phyloP scores from a whole-genome alignment of 2,797 vertebrate genomes.

The Spinibarbus caldwelli region DNA sequence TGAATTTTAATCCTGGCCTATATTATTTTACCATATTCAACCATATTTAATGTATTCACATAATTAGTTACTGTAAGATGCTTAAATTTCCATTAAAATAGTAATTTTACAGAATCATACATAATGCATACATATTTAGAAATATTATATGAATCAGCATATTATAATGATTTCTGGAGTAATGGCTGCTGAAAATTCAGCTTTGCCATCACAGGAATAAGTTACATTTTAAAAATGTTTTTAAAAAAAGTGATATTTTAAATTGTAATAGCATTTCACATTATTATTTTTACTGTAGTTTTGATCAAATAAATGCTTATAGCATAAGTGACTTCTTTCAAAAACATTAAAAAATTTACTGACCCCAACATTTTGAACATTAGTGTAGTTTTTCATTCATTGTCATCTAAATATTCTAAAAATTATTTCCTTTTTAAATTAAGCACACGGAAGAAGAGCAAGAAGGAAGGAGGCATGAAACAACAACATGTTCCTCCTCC shows the following conservation, averaged over 20 bases:
- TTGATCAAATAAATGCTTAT: conserved; percentile 1
- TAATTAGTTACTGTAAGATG: neutral
- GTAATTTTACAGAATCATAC: neutral
- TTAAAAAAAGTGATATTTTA: neutral
- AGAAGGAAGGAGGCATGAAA: neutral
- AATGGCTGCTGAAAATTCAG: neutral
- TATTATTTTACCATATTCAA: neutral
- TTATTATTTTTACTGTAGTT: no score
- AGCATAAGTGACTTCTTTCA: neutral
- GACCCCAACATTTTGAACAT: neutral
- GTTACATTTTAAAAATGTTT: neutral
- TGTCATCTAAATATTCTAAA: neutral
- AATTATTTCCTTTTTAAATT: neutral
- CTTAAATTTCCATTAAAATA: neutral
- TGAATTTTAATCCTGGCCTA: neutral
- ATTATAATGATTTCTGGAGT: neutral
- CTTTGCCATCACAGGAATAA: neutral
- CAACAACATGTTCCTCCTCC: conserved; percentile 23
- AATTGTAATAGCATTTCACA: neutral
- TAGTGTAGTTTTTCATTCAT: neutral
- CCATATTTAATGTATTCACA: neutral
- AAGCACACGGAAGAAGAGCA: conserved; percentile 40
- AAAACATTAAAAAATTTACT: neutral
- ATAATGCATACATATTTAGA: neutral
- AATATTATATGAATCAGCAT: neutral